Conservation (phyloP, 2,797 vertebrate species). For the Gobionotothen gibberifrons region DNA sequence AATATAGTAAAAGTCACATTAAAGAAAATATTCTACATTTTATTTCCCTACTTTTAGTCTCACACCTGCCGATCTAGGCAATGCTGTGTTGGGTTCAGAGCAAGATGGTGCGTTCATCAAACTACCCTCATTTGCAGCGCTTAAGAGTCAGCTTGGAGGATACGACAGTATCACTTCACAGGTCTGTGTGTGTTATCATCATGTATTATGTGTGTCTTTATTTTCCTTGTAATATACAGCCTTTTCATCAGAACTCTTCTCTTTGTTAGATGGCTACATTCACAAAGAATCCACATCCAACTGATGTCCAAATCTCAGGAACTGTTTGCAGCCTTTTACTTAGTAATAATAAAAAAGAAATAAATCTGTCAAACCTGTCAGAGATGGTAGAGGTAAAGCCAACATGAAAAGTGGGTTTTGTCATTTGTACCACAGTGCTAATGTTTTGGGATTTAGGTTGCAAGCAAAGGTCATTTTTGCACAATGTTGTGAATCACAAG, state of each 20-base stretch:
- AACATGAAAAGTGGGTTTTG: neutral
- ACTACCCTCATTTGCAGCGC: constrained; percentile 62
- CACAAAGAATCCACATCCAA: constrained; percentile 66
- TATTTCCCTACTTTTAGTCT: constrained; percentile 43
- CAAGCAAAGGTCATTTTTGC: neutral
- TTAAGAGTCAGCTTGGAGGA: constrained; percentile 2
- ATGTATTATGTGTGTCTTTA: neutral
- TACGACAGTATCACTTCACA: constrained; percentile 46
- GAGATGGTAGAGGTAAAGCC: constrained; percentile 78
- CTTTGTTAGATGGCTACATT: constrained; percentile 72
- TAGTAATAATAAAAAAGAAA: neutral
- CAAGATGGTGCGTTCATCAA: constrained; percentile 39
- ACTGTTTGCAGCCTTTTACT: constrained; percentile 75
- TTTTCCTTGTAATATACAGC: neutral
- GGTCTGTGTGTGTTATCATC: constrained; percentile 62
- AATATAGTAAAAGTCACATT: too few species aligned
- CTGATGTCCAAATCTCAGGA: constrained; percentile 73
- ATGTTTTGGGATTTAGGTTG: too few species aligned
- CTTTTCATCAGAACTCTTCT: constrained; percentile 19
- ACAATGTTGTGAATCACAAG: neutral
- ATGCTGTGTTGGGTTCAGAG: constrained; percentile 57
- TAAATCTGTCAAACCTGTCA: constrained; percentile 66
- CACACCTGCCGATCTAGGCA: neutral
- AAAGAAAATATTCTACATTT: neutral
- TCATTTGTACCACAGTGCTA: too few species aligned